A percentile compares a stretch with the other conserved stretches of the same genome.
These are phyloP conservation scores for Adrianichthys oophorus DNA, from an alignment of 2,797 vertebrate genomes.

Conservation along the genomic window DNA sequence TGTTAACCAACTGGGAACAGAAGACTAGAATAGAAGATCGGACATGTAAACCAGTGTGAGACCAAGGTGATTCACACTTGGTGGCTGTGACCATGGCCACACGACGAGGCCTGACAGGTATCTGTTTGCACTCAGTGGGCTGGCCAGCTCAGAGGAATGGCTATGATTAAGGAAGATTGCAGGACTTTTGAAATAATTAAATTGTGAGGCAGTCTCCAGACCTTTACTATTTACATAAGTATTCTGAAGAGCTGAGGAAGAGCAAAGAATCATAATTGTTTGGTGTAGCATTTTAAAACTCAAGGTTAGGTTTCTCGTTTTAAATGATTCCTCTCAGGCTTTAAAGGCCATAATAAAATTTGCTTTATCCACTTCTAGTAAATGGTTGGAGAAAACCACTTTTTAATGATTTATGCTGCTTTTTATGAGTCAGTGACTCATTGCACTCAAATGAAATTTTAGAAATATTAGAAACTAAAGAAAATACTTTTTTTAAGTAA, in stretches of 20 bases:
- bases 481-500: too few species aligned
- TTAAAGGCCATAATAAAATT: too few species aligned
- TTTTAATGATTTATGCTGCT: too few species aligned
- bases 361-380: too few species aligned
- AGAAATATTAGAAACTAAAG: too few species aligned
- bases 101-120: conserved; percentile 24
- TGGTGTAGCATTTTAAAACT: not conserved
- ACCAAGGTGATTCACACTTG: conserved; percentile 29
- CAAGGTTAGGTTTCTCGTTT: too few species aligned
- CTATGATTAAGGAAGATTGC: conserved; percentile 16
- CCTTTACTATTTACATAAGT: conserved; percentile 14
- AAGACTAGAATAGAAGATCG: conserved; percentile 22
- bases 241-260: not conserved
- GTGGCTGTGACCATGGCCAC: conserved; percentile 32
- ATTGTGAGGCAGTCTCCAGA: conserved; percentile 15
- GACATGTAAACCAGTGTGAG: conserved; percentile 17
- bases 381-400: too few species aligned
- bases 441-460: too few species aligned
- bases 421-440: too few species aligned
- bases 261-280: not conserved
- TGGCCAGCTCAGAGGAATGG: conserved; percentile 6
- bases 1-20: conserved; percentile 20
- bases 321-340: too few species aligned
- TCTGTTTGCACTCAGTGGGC: conserved; percentile 27
- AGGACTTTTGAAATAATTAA: conserved; percentile 16